These are phyloP conservation scores for Zingel zingel DNA, from an alignment of 2,113 vertebrate genomes.

Conservation along the genomic window DNA sequence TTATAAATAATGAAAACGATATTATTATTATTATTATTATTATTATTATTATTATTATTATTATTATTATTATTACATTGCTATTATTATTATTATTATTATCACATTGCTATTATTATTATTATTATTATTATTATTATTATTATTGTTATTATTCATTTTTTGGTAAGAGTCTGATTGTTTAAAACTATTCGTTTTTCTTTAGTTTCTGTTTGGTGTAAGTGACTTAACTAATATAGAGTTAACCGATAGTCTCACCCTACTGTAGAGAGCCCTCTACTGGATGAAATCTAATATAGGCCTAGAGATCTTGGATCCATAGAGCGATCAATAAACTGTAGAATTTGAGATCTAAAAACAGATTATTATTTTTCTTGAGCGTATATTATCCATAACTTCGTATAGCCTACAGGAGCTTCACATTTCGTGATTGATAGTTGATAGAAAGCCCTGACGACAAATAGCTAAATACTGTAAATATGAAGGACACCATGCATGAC, in stretches of 20 bases:
- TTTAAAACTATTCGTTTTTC: neutral
- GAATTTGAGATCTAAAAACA: neutral
- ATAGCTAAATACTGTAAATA: neutral
- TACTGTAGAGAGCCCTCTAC: conserved; percentile 77
- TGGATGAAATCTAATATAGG: conserved; percentile 55
- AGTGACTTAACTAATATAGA: neutral
- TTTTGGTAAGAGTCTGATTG: neutral
- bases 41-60: neutral
- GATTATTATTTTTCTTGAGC: too few relatives aligned
- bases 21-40: neutral
- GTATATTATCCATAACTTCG: neutral
- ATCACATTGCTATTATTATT: neutral
- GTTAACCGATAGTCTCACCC: neutral
- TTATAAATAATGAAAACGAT: neutral
- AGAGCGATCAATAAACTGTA: conserved; percentile 3
- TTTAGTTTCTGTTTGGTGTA: conserved; percentile 11
- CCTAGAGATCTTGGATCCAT: neutral
- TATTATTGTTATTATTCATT: neutral
- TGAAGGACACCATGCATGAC: neutral
- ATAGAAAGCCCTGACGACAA: neutral
- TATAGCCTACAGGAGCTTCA: too few relatives aligned
- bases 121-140: too few relatives aligned
- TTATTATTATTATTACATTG: neutral
- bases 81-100: neutral
- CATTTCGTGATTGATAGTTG: neutral